phyloP scores from a whole-genome alignment of 37 sponge, comb jelly and placozoan species.

The Halisarca cf. caerulea region DNA sequence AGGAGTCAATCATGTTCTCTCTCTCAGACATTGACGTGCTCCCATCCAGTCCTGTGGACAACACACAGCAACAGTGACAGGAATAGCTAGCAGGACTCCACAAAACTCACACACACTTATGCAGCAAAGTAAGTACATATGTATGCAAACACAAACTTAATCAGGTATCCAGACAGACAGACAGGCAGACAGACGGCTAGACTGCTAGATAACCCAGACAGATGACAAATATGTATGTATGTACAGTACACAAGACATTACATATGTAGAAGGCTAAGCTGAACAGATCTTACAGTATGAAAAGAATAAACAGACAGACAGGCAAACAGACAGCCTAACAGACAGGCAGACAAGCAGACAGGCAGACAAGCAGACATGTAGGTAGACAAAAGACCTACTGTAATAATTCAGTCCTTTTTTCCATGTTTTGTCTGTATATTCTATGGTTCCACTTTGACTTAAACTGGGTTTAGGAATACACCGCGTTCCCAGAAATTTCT shows the following conservation, averaged over 20 bases:
- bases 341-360: background rate
- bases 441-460: constrained; percentile 28
- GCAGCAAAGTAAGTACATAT: no score
- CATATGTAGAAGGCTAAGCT: no score
- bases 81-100: no score
- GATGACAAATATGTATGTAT: no score
- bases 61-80: no score
- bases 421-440: constrained; percentile 63
- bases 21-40: constrained; percentile 68
- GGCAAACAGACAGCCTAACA: background rate
- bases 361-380: background rate
- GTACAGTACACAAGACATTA: no score
- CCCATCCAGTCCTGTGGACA: constrained; percentile 91
- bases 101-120: no score
- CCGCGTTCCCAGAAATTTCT: constrained; percentile 64
- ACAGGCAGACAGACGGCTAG: no score
- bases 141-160: no score
- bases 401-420: constrained; percentile 72
- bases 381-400: constrained; percentile 42
- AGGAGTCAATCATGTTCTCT: constrained; percentile 65
- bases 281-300: no score
- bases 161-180: no score
- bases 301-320: background rate
- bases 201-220: no score
- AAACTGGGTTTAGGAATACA: constrained; percentile 37